Conservation (phyloP, 2,113 vertebrate species). For the Perccottus glenii region DNA sequence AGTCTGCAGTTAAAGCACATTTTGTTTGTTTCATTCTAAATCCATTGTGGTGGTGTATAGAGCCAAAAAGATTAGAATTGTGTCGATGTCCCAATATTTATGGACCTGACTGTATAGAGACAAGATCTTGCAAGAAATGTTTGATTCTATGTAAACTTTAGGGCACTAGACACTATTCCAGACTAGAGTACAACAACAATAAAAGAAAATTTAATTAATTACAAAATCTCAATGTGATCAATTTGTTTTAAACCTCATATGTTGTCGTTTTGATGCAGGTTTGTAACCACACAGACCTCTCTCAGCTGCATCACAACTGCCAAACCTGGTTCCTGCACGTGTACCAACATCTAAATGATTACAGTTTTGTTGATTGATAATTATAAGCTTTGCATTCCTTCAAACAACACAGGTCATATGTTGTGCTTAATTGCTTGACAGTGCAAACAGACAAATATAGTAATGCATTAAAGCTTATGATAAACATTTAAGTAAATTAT, state of each 20-base stretch:
- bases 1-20: too few species aligned
- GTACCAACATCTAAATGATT: conserved; percentile 2
- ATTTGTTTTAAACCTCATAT: neutral
- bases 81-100: too few species aligned
- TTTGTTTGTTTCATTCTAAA: too few species aligned
- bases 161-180: neutral
- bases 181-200: neutral
- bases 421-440: conserved; percentile 23
- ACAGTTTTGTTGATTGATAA: conserved; percentile 26
- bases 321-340: neutral
- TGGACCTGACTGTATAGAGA: too few species aligned
- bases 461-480: neutral
- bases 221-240: too few species aligned
- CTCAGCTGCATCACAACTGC: conserved; percentile 5
- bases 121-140: too few species aligned
- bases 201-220: too few species aligned
- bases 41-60: too few species aligned
- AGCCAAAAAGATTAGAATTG: too few species aligned
- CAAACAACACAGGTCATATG: conserved; percentile 12
- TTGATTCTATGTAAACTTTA: too few species aligned
- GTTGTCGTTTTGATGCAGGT: neutral
- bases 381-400: neutral
- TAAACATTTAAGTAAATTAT: conserved; percentile 9
- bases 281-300: neutral
- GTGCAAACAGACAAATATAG: neutral